phyloP scores from a whole-genome alignment of 2,888 invertebrate genomes.

The Cyaniris semiargus region DNA sequence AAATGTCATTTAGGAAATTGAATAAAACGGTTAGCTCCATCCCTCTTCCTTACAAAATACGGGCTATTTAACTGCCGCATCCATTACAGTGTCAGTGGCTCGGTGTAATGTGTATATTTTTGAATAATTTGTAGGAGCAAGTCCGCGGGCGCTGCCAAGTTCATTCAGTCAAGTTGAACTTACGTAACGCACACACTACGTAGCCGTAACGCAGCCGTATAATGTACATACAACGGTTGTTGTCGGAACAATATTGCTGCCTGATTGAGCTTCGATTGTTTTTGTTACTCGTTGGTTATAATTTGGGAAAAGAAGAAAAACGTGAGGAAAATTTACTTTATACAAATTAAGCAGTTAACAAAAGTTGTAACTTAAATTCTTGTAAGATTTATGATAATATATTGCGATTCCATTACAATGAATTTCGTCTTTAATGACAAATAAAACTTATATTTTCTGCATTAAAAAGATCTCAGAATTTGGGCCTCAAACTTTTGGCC shows the following conservation, averaged over 20 bases:
- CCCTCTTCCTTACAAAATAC: neutral
- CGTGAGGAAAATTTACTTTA: too few relatives aligned
- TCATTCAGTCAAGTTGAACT: conserved; percentile 53
- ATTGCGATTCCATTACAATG: too few relatives aligned
- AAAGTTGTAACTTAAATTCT: too few relatives aligned
- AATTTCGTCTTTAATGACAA: too few relatives aligned
- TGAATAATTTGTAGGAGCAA: conserved; percentile 50
- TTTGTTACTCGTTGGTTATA: neutral
- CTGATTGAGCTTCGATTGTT: neutral
- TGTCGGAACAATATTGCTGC: neutral
- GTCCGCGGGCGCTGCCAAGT: conserved; percentile 64
- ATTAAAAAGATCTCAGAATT: neutral
- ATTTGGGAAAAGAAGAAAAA: neutral
- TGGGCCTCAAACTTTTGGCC: neutral
- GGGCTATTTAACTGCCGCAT: conserved; percentile 47
- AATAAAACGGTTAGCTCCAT: neutral
- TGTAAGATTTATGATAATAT: too few relatives aligned
- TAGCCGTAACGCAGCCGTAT: neutral
- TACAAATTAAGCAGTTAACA: too few relatives aligned
- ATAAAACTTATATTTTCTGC: too few relatives aligned
- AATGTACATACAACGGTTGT: neutral
- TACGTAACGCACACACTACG: conserved; percentile 37
- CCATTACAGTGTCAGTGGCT: conserved; percentile 50
- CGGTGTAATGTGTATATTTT: conserved; percentile 47
- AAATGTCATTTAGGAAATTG: conserved; percentile 9